These are phyloP conservation scores for Luscinia luscinia DNA, from an alignment of 2,797 vertebrate genomes.

Conservation along the genomic window DNA sequence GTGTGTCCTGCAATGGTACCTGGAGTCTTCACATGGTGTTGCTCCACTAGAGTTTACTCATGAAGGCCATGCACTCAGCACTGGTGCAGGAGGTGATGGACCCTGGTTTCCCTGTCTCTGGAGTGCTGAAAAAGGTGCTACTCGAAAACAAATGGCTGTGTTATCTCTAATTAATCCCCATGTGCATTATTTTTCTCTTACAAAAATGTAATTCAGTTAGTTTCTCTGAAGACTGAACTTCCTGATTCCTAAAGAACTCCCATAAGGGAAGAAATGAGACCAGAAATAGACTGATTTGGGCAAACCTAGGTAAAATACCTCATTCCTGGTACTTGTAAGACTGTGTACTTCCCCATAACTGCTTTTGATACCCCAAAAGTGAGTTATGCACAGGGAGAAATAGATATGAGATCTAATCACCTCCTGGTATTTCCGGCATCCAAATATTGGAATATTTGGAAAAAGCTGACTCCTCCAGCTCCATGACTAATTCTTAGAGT, in stretches of 20 bases:
- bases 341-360: neutral
- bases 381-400: neutral
- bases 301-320: neutral
- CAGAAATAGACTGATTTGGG: neutral
- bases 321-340: neutral
- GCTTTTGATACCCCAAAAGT: neutral
- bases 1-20: neutral
- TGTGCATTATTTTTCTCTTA: neutral
- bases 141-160: neutral
- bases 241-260: neutral
- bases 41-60: rapidly evolving
- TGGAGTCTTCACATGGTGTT: rapidly evolving
- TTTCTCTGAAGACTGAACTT: neutral
- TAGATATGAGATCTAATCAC: neutral
- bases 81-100: neutral
- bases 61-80: neutral
- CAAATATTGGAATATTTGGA: neutral
- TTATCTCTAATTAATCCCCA: neutral
- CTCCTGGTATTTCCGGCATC: neutral
- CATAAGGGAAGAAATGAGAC: neutral
- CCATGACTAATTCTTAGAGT: neutral
- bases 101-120: neutral
- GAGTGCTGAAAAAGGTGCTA: neutral
- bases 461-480: neutral
- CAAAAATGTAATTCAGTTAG: neutral